These are phyloP conservation scores for Sebastes variabilis DNA, from an alignment of 2,797 vertebrate species.

Conservation along the genomic window DNA sequence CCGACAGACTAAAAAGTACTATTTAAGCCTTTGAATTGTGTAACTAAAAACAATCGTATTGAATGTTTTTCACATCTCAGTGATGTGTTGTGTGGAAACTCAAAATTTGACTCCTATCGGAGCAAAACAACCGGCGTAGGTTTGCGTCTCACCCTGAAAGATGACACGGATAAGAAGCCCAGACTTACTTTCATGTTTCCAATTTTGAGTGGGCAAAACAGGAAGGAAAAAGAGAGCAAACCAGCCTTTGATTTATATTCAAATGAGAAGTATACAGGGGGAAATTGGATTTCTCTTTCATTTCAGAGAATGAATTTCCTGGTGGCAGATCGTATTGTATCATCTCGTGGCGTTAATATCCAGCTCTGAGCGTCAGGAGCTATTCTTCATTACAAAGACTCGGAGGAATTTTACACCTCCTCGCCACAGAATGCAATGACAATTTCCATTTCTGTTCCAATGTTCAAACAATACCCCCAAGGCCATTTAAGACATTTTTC, in stretches of 20 bases:
- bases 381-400: slow-evolving; percentile 58
- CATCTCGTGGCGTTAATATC: slow-evolving; percentile 65
- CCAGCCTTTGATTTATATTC: slow-evolving; percentile 71
- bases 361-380: slow-evolving; percentile 56
- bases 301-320: slow-evolving; percentile 71
- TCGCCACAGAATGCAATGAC: slow-evolving; percentile 23
- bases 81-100: not conserved
- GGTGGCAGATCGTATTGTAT: slow-evolving; percentile 65
- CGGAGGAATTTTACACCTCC: slow-evolving; percentile 51
- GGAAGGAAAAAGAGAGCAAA: slow-evolving; percentile 32
- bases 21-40: not conserved
- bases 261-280: slow-evolving; percentile 69
- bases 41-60: not conserved
- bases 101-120: not conserved
- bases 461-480: slow-evolving; percentile 61
- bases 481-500: slow-evolving; percentile 58
- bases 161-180: slow-evolving; percentile 30
- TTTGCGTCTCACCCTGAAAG: slow-evolving; percentile 9
- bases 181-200: slow-evolving; percentile 46
- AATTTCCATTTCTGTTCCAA: slow-evolving; percentile 57
- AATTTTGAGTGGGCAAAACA: slow-evolving; percentile 50
- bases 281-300: slow-evolving; percentile 77
- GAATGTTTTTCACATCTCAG: not conserved
- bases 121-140: not conserved
- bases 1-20: not conserved